phyloP scores from a whole-genome alignment of 2,797 vertebrate genomes.

The Bradypus variegatus region DNA sequence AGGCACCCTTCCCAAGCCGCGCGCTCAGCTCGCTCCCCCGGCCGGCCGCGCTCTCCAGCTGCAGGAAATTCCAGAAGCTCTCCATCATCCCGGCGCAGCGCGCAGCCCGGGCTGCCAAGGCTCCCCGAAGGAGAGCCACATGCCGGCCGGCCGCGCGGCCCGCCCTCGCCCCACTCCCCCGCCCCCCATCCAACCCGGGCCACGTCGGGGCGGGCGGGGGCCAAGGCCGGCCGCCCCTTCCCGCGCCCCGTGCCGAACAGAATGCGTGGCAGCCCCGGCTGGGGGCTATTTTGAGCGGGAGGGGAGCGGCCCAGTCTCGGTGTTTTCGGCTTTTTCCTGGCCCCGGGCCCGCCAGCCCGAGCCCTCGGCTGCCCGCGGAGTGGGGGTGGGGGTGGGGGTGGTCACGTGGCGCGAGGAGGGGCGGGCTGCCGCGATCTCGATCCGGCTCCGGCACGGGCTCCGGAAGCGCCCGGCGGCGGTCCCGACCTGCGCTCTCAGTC shows the following conservation, averaged over 20 bases:
- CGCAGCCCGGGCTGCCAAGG: conserved; percentile 82
- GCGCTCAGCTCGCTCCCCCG: conserved; percentile 65
- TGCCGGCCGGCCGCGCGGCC: conserved; percentile 71
- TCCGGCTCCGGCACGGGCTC: background rate
- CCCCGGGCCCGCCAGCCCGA: conserved; percentile 76
- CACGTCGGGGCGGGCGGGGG: conserved; percentile 40
- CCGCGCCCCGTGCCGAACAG: conserved; percentile 43
- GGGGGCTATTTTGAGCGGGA: conserved; percentile 76
- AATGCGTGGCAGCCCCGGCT: conserved; percentile 70
- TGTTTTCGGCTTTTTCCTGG: conserved; percentile 87
- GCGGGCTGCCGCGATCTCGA: background rate
- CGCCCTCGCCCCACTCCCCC: conserved; percentile 54
- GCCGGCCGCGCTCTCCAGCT: conserved; percentile 83
- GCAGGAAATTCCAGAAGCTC: conserved; percentile 99
- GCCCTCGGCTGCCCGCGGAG: conserved; percentile 76
- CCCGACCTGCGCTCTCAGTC: conserved; percentile 69
- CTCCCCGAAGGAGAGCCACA: conserved; percentile 78
- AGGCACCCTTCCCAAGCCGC: conserved; percentile 35
- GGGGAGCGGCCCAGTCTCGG: conserved; percentile 76
- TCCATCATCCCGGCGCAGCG: conserved; percentile 88
- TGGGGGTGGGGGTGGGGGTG: conserved; percentile 50
- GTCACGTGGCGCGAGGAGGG: conserved; percentile 70
- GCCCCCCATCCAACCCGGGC: conserved; percentile 6
- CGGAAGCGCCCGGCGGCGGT: conserved; percentile 47
- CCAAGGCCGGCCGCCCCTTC: conserved; percentile 44